phyloP scores from a whole-genome alignment of 2,888 invertebrate genomes.

The Eupithecia inturbata region DNA sequence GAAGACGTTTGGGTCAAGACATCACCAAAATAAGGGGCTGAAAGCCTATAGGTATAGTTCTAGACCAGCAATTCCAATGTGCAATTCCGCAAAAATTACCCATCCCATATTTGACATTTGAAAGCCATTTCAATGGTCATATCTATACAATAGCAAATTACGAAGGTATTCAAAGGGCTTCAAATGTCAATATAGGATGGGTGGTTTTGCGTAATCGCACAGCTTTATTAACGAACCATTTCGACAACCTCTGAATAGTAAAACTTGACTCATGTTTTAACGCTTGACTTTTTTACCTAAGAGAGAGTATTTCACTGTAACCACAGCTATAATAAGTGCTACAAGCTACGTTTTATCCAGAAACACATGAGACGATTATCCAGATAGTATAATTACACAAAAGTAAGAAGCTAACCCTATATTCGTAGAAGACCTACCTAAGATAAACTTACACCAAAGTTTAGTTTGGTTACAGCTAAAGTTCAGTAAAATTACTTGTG shows the following conservation, averaged over 20 bases:
- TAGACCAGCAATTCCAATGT: no score
- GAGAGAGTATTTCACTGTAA: not conserved
- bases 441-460: not conserved
- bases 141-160: no score
- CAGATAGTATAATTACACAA: not conserved
- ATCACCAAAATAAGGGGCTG: not conserved
- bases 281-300: not conserved
- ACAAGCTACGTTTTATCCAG: not conserved
- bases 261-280: not conserved
- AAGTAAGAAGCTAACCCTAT: not conserved
- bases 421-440: not conserved
- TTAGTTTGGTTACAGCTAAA: slow-evolving; percentile 12
- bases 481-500: slow-evolving; percentile 16
- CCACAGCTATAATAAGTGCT: no score
- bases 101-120: no score
- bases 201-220: no score
- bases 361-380: not conserved
- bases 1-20: not conserved
- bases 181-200: no score
- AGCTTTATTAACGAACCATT: no score
- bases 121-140: no score
- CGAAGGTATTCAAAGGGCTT: no score
- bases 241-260: not conserved
- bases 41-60: not conserved
- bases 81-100: no score